Evolutionary conservation across 2,888 invertebrate species (phyloP), one percentile per base, ranked within the genome.

Genomic region (Thalpophila matura): DNA sequence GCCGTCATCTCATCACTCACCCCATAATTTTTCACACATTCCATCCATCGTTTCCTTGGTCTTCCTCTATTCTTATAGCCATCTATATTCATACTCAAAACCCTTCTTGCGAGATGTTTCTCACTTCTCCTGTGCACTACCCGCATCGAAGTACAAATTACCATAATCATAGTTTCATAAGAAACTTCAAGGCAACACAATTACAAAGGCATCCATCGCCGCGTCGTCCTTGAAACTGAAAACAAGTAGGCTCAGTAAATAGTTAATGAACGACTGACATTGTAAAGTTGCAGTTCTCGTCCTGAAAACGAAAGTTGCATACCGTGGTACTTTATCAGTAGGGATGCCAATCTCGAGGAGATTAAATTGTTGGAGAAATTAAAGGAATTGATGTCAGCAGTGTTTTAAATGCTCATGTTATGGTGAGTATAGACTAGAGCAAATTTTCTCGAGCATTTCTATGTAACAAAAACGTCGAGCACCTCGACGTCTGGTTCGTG

Each of bases 301-400:
- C 81, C 81, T 59, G 83, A 87, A 83, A 87, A 82, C 45, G 86
- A 88, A 82, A 87, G 87, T 86, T 81, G 62, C 67, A 66, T 64
- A 66, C 73, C 64, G 60, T 51, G 47, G 40, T 60, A 64, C 62
- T 71, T 63, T 42, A 14, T 43, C 27, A 31, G 4, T 51, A 77
- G 70, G 75, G 75, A 1, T 70, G 78, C 22, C 64, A n/a, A 14
- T 26, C 29, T 40, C 22, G 10, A 26, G n/a, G 4, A 7, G 3
- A 51, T 38, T 18, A 0, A 18, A 33, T 38, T 27, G 3, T 4
- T n/a, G 26, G 4, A 35, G 4, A 2, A 27, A 31, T 53, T 16
- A 3, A n/a, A 5, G 10, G 5, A 6, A 31, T 42, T 35, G 4
- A 1, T n/a, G 35, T 22, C 4, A 9, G 12, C 9, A 1, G 12